Percentiles rank a stretch among this genome's conserved stretches.
phyloP scores from a whole-genome alignment of 1,140 invertebrate genomes.

The Heliconius melpomene region DNA sequence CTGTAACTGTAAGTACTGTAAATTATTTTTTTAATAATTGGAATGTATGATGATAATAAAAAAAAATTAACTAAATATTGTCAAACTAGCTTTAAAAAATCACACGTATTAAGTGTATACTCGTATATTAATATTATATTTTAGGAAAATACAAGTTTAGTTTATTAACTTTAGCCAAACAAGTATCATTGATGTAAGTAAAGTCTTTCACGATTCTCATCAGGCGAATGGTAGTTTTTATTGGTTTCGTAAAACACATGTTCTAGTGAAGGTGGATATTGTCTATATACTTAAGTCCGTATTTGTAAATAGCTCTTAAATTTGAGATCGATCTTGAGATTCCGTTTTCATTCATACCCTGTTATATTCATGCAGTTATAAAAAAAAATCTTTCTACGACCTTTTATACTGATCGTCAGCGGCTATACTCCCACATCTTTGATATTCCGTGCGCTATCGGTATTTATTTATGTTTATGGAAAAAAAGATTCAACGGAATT shows the following conservation, averaged over 20 bases:
- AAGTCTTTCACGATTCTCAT: background rate
- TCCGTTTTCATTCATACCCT: too few species aligned
- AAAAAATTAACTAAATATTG: too few species aligned
- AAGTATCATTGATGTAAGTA: background rate
- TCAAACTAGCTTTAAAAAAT: too few species aligned
- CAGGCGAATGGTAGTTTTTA: background rate
- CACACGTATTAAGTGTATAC: too few species aligned
- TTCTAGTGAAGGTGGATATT: background rate
- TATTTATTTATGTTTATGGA: conserved; percentile 66
- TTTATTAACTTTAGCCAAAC: background rate
- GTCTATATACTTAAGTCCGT: background rate
- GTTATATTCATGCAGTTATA: too few species aligned
- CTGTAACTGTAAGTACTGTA: too few species aligned
- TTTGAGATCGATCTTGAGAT: too few species aligned
- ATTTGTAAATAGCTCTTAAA: too few species aligned
- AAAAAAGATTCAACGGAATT: conserved; percentile 76
- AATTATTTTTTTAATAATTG: too few species aligned
- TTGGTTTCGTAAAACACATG: background rate
- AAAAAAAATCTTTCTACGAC: conserved; percentile 52
- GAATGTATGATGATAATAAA: too few species aligned
- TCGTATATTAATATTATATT: too few species aligned
- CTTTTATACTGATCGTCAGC: conserved; percentile 65
- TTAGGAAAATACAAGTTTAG: background rate
- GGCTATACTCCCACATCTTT: conserved; percentile 41
- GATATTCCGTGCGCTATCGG: conserved; percentile 70